A percentile compares a stretch with the other conserved stretches of the same genome.
Evolutionary conservation across 1,140 invertebrate genomes (phyloP).

Genomic region (Octopus bimaculoides): DNA sequence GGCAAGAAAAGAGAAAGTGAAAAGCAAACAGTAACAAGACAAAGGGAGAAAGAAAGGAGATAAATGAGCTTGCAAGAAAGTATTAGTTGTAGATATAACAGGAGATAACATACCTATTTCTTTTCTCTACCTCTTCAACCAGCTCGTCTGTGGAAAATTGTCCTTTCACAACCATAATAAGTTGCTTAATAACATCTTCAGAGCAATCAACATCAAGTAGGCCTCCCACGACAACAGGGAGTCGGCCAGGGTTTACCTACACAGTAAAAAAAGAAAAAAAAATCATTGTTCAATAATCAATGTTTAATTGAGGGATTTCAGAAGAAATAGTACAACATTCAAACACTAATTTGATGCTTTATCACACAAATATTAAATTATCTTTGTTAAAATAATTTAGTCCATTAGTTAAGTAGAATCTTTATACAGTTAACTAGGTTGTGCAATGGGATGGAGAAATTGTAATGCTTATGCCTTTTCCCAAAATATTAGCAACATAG

Average conservation of each 20-base stretch:
- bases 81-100: too few relatives aligned
- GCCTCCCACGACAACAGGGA: slow-evolving; percentile 97
- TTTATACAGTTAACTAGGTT: too few relatives aligned
- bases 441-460: too few relatives aligned
- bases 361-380: too few relatives aligned
- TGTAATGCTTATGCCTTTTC: too few relatives aligned
- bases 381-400: too few relatives aligned
- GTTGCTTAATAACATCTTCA: slow-evolving; percentile 98
- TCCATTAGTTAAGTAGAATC: too few relatives aligned
- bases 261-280: slow-evolving; percentile 12
- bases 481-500: too few relatives aligned
- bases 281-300: background rate
- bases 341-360: too few relatives aligned
- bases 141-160: slow-evolving; percentile 99
- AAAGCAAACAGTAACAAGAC: background rate
- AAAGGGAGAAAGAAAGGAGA: background rate
- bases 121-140: slow-evolving; percentile 97
- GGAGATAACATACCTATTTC: slow-evolving; percentile 69
- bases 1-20: background rate
- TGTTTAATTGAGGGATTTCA: background rate
- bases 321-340: background rate
- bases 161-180: slow-evolving; percentile 92
- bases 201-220: slow-evolving; percentile 97
- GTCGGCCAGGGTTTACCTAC: slow-evolving; percentile 91
- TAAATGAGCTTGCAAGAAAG: too few relatives aligned